Evolutionary conservation across 2,888 invertebrate genomes (phyloP).

Genomic region (Calameuta filiformis): DNA sequence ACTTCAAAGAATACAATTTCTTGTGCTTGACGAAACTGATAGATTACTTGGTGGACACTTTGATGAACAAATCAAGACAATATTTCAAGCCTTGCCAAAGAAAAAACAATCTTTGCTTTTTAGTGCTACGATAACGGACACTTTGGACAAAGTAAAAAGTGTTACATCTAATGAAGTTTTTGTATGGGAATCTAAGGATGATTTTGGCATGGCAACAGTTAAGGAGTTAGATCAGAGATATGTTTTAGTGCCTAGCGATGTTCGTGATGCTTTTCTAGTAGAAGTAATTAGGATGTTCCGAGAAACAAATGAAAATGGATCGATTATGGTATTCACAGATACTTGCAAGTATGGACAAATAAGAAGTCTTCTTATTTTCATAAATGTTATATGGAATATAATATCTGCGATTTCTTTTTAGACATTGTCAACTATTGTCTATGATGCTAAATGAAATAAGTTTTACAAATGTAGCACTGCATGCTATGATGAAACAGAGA

Average conservation of each 20-base stretch:
- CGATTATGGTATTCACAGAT: conserved; percentile 94
- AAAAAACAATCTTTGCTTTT: conserved; percentile 89
- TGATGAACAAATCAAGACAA: conserved; percentile 83
- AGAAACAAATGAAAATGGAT: conserved; percentile 78
- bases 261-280: conserved; percentile 92
- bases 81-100: conserved; percentile 80
- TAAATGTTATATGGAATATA: neutral
- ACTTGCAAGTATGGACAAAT: conserved; percentile 85
- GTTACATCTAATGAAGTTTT: conserved; percentile 71
- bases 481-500: conserved; percentile 92
- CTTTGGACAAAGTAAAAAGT: conserved; percentile 75
- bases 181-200: conserved; percentile 70
- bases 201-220: conserved; percentile 83
- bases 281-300: conserved; percentile 83
- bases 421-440: conserved; percentile 90
- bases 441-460: conserved; percentile 90
- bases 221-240: conserved; percentile 91
- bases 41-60: conserved; percentile 84
- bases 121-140: conserved; percentile 95
- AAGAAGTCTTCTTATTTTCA: conserved; percentile 6
- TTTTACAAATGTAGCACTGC: conserved; percentile 89
- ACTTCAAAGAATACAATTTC: conserved; percentile 81
- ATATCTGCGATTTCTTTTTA: conserved; percentile 61
- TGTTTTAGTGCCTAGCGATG: conserved; percentile 89
- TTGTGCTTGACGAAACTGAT: conserved; percentile 98